These are phyloP conservation scores for Drosophila melanica DNA, from an alignment of 1,140 invertebrate genomes.

Conservation along the genomic window DNA sequence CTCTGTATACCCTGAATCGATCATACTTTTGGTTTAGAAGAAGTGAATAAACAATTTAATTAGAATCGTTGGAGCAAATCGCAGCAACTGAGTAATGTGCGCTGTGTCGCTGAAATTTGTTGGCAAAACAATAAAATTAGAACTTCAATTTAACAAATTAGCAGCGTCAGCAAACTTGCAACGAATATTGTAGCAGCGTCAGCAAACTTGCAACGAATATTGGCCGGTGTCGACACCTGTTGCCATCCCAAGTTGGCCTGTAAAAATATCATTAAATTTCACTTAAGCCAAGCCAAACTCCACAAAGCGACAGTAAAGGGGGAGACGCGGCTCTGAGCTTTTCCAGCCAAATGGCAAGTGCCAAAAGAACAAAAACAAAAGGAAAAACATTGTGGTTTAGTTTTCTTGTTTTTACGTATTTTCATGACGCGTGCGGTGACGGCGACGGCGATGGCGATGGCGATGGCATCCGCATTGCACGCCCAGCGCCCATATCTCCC, in stretches of 20 bases:
- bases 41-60: no score
- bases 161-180: constrained; percentile 32
- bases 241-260: constrained; percentile 45
- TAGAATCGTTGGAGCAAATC: no score
- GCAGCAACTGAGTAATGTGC: no score
- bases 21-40: no score
- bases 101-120: constrained; percentile 7
- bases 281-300: constrained; percentile 61
- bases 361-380: constrained; percentile 51
- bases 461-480: constrained; percentile 30
- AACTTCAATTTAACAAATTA: constrained; percentile 67
- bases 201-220: constrained; percentile 23
- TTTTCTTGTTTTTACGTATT: constrained; percentile 59
- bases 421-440: constrained; percentile 47
- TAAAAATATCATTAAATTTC: constrained; percentile 76
- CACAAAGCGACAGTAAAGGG: constrained; percentile 16
- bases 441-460: constrained; percentile 20
- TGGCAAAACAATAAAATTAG: constrained; percentile 56
- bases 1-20: neutral
- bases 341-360: constrained; percentile 57
- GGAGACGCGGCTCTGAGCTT: constrained; percentile 3
- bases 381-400: constrained; percentile 45
- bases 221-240: constrained; percentile 60
- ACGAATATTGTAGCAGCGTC: constrained; percentile 42
- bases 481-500: constrained; percentile 26